Base-by-base conservation (phyloP, 2,888 invertebrate genomes). In the Pachydiplax longipennis region DNA sequence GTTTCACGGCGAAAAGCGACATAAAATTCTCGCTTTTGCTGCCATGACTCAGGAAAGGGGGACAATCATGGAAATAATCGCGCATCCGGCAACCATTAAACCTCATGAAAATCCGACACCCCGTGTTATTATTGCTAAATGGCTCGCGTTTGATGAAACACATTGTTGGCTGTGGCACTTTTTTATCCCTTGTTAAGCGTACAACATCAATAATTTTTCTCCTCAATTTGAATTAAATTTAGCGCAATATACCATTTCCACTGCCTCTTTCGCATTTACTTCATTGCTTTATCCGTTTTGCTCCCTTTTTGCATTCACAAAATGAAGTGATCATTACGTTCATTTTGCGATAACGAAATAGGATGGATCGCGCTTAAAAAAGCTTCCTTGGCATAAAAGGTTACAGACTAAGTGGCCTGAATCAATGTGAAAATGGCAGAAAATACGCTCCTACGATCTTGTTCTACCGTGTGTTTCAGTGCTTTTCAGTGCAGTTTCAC, bases 91-190 rank as follows among this genome's bases (percentile, higher is more conserved):
- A 0, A 10, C 87, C 61, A 87, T 87, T 65, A 87, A 65, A 58
- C n/a, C 87, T 61, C 61, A 61, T 61, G 61, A 61, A 87, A 87
- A 87, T 37, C 40, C 61, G 37, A 37, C 37, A 61, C 58, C 35
- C 35, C 87, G 61, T 61, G 87, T 87, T 87, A 87, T 87, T 87
- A 65, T 87, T 87, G 87, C 58, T 61, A 37, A 87, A 87, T 87
- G 87, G 87, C 61, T 61, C 37, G 65, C 35, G 61, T 87, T 87
- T 87, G 87, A 87, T 40, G 61, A 87, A 87, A 65, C 87, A 65
- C 58, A 87, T 87, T 61, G 87, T 87, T 61, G 87, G 87, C 35
- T 37, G 18, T 37, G 22, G 18, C 37, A n/a, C 22, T 87, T 87
- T 83, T 87, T 87, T 37, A 18, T 61, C 0, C 35, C 61, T 61